Conservation (phyloP, 2,888 invertebrate genomes). For the Agrenia bidenticulata region DNA sequence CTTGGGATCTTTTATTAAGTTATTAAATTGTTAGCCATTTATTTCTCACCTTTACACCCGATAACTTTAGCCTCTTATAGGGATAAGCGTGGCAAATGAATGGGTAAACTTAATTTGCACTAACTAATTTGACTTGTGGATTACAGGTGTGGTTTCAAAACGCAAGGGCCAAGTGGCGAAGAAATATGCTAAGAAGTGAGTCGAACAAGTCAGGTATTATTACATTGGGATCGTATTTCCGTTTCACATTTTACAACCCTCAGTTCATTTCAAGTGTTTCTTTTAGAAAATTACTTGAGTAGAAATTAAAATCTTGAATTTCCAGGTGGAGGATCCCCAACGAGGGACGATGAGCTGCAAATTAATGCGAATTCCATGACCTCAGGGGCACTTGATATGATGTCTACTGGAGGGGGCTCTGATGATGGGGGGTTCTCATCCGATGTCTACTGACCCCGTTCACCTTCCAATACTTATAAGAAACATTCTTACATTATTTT, state of each 20-base stretch:
- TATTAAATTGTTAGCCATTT: no score
- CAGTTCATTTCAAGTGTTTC: no score
- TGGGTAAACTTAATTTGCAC: no score
- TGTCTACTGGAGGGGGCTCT: conserved; percentile 43
- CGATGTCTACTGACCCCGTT: conserved; percentile 46
- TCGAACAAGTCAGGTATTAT: conserved; percentile 39
- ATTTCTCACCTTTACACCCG: no score
- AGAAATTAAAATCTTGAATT: conserved; percentile 5
- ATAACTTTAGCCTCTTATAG: no score
- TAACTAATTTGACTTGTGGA: no score
- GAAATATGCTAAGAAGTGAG: conserved; percentile 80
- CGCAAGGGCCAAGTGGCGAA: conserved; percentile 95
- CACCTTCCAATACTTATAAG: neutral
- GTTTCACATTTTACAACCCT: no score
- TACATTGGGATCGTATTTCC: no score
- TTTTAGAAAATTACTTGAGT: no score
- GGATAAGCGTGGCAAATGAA: no score
- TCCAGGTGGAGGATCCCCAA: conserved; percentile 42
- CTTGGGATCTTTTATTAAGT: no score
- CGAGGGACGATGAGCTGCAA: conserved; percentile 43
- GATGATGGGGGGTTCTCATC: conserved; percentile 52
- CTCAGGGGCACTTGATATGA: conserved; percentile 42
- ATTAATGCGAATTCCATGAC: conserved; percentile 42
- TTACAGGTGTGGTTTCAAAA: conserved; percentile 98
- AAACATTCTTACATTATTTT: conserved; percentile 5